A percentile compares a stretch with the other conserved stretches of the same genome.
Evolutionary conservation across 2,888 invertebrate species (phyloP).

Genomic region (Mechanitis mazaeus): DNA sequence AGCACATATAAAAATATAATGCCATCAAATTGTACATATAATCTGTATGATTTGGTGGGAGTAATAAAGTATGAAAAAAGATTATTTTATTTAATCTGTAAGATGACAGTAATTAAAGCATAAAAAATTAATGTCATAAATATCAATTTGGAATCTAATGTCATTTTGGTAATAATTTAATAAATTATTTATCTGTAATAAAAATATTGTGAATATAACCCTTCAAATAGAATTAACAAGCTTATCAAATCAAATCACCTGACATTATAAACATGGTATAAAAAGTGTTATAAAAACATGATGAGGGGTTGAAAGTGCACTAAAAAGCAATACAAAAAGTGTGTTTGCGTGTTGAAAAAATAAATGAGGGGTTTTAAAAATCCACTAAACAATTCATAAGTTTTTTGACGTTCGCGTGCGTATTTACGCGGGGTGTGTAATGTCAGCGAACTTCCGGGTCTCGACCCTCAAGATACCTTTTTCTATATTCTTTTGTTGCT

Average conservation of each 20-base stretch:
- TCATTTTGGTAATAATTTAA: too few relatives aligned
- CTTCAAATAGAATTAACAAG: neutral
- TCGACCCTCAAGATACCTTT: slow-evolving; percentile 44
- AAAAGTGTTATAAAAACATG: neutral
- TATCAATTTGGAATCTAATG: too few relatives aligned
- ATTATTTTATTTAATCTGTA: too few relatives aligned
- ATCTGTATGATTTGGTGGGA: too few relatives aligned
- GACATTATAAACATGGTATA: slow-evolving; percentile 12
- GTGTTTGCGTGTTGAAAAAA: slow-evolving; percentile 1
- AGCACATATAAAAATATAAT: too few relatives aligned
- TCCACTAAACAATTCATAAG: slow-evolving; percentile 53
- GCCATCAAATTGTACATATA: too few relatives aligned
- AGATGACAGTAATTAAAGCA: too few relatives aligned
- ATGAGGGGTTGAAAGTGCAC: neutral
- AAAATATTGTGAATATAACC: too few relatives aligned
- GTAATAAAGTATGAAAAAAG: too few relatives aligned
- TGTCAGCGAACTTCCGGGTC: slow-evolving; percentile 63
- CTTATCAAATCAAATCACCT: slow-evolving; percentile 9
- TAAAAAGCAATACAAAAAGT: slow-evolving; percentile 32
- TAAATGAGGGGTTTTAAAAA: slow-evolving; percentile 50
- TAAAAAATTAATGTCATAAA: too few relatives aligned
- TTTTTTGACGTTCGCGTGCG: slow-evolving; percentile 66
- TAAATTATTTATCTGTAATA: too few relatives aligned
- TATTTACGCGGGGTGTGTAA: slow-evolving; percentile 49
- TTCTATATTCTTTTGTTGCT: slow-evolving; percentile 23